Conservation (phyloP, 2,888 invertebrate genomes). For the Drosophila macrothrix region DNA sequence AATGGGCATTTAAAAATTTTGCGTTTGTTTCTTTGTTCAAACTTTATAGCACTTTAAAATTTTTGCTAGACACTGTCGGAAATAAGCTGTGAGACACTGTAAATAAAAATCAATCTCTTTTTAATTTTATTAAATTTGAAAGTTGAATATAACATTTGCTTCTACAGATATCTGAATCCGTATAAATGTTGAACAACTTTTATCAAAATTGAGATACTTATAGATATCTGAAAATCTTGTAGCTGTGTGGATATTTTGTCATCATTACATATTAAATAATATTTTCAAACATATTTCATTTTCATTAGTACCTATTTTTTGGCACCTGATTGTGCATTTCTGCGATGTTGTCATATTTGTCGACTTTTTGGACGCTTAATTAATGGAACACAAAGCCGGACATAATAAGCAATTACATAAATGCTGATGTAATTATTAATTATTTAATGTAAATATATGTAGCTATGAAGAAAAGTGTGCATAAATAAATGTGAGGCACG, state of each 20-base stretch:
- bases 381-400: conserved; percentile 49
- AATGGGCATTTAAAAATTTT: no score
- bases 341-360: not conserved
- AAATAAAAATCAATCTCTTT: not conserved
- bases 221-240: not conserved
- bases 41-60: no score
- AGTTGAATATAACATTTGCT: not conserved
- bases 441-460: conserved; percentile 67
- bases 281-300: not conserved
- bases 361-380: conserved; percentile 33
- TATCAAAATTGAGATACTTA: not conserved
- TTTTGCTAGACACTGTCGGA: no score
- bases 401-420: conserved; percentile 78
- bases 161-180: not conserved
- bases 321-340: conserved; percentile 10
- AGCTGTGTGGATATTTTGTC: not conserved
- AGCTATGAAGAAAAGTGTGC: not conserved
- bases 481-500: conserved; percentile 22
- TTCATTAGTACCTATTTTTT: not conserved
- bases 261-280: not conserved
- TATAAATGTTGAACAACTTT: accelerated
- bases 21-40: no score
- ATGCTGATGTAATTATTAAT: conserved; percentile 80
- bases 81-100: no score
- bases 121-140: not conserved